Conservation (phyloP, 2,113 vertebrate species). For the Leptodactylus fuscus region DNA sequence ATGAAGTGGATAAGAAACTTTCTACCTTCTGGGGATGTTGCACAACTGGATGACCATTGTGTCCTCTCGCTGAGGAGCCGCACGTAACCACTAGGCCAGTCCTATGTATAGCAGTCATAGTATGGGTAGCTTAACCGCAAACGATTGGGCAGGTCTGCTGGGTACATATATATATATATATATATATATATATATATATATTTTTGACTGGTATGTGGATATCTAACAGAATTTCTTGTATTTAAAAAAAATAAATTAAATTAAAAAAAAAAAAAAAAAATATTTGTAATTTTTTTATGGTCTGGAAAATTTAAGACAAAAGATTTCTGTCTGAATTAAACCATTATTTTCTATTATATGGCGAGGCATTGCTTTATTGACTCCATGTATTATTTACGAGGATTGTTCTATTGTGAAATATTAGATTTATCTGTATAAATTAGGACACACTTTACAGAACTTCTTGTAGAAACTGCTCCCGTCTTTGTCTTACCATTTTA, state of each 20-base stretch:
- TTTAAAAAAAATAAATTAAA: background rate
- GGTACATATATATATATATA: conserved; percentile 38
- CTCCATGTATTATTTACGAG: background rate
- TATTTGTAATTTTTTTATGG: conserved; percentile 57
- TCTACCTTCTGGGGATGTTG: background rate
- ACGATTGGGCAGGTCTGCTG: background rate
- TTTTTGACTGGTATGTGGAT: conserved; percentile 39
- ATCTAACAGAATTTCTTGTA: conserved; percentile 40
- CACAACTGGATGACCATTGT: background rate
- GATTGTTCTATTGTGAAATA: too few relatives aligned
- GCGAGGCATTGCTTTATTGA: background rate
- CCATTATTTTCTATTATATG: conserved; percentile 48
- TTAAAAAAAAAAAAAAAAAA: conserved; percentile 6
- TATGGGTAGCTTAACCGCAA: background rate
- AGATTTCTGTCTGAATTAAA: conserved; percentile 49
- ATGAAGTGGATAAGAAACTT: background rate
- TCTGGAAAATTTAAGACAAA: conserved; percentile 36
- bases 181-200: conserved; percentile 41
- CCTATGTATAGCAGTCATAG: background rate
- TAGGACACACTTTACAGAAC: too few relatives aligned
- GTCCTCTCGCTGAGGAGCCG: background rate
- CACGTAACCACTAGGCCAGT: background rate
- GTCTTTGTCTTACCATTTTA: too few relatives aligned
- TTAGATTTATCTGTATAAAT: too few relatives aligned
- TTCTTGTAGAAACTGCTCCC: too few relatives aligned